Conservation (phyloP, 2,113 vertebrate species). For the Prolemur simus region DNA sequence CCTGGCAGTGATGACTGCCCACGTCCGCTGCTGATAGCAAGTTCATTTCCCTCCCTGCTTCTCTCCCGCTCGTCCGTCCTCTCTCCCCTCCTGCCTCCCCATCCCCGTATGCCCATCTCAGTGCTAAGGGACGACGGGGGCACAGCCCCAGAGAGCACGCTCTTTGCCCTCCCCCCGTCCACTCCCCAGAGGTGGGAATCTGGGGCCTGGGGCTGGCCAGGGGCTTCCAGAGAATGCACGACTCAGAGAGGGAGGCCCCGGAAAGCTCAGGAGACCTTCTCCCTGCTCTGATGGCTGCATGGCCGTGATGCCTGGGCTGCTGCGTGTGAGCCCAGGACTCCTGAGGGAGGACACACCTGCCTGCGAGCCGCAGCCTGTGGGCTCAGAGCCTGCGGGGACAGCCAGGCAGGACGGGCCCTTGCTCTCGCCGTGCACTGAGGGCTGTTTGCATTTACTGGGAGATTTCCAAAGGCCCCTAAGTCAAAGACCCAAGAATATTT, state of each 20-base stretch:
- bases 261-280: background rate
- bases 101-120: background rate
- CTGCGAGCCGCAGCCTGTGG: background rate
- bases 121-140: background rate
- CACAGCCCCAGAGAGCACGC: background rate
- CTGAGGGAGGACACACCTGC: no score
- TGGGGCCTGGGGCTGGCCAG: background rate
- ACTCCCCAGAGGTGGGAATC: background rate
- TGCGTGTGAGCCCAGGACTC: background rate
- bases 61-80: fast-evolving
- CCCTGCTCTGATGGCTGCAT: background rate
- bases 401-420: background rate
- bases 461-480: background rate
- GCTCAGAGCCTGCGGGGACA: background rate
- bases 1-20: background rate
- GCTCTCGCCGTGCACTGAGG: background rate
- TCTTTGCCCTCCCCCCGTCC: background rate
- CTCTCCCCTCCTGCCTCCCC: background rate
- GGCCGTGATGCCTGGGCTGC: background rate
- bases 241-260: background rate
- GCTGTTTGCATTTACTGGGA: background rate
- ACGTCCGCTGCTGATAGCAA: fast-evolving
- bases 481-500: background rate
- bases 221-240: background rate
- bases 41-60: no score